phyloP scores from a whole-genome alignment of 2,888 invertebrate species.

The Melieria crassipennis region DNA sequence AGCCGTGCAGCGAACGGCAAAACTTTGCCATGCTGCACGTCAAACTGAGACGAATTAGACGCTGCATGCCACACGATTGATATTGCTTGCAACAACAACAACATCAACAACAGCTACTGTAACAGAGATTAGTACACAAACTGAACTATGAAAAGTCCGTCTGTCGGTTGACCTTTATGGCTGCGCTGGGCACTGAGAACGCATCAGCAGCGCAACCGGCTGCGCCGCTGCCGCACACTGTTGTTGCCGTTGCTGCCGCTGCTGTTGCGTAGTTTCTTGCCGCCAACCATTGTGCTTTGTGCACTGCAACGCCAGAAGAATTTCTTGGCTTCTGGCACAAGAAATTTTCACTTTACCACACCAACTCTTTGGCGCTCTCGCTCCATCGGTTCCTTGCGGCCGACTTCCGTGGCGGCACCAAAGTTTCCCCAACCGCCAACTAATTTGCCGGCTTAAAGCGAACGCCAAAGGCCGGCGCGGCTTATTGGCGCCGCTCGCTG shows the following conservation, averaged over 20 bases:
- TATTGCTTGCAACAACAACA: not conserved
- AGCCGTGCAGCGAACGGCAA: constrained; percentile 10
- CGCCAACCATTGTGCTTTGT: too few relatives aligned
- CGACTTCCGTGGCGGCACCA: not conserved
- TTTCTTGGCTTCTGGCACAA: too few relatives aligned
- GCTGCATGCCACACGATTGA: not conserved
- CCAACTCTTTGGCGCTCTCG: too few relatives aligned
- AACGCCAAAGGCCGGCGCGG: too few relatives aligned
- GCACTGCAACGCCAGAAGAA: too few relatives aligned
- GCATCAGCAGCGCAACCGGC: constrained; percentile 33
- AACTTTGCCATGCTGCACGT: constrained; percentile 6
- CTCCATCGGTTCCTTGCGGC: too few relatives aligned
- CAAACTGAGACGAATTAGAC: constrained; percentile 8
- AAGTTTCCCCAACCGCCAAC: not conserved
- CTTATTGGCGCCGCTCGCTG: not conserved
- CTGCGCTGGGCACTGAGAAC: constrained; percentile 13
- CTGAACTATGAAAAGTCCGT: too few relatives aligned
- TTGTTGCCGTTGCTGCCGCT: too few relatives aligned
- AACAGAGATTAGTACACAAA: not conserved
- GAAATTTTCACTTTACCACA: too few relatives aligned
- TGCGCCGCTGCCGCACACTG: too few relatives aligned
- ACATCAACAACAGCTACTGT: not conserved
- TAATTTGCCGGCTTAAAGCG: not conserved
- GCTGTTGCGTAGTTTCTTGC: too few relatives aligned
- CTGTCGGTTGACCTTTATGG: too few relatives aligned